Conservation (phyloP, 2,113 vertebrate genomes). For the sheep (Ovis aries) region ARS-UI_Ramb_v3.0 NC_056055.1:17560001-17560500, state of each 20-base stretch:
- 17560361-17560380: neutral
- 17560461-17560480: neutral
- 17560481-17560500: neutral
- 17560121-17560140: neutral
- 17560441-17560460: neutral
- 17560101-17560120: neutral
- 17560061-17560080: neutral
- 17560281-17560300: neutral
- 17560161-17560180: neutral
- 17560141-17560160: neutral
- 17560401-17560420: neutral
- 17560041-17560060: neutral
- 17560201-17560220: neutral
- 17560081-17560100: neutral
- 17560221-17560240: neutral
- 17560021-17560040: accelerated
- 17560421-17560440: neutral
- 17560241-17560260: neutral
- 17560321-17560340: neutral
- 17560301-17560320: neutral
- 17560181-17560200: neutral
- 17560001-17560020: neutral
- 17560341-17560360: neutral
- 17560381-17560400: accelerated
- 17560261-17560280: neutral